phyloP scores from a whole-genome alignment of 1,140 invertebrate genomes.

The Proales similis region DNA sequence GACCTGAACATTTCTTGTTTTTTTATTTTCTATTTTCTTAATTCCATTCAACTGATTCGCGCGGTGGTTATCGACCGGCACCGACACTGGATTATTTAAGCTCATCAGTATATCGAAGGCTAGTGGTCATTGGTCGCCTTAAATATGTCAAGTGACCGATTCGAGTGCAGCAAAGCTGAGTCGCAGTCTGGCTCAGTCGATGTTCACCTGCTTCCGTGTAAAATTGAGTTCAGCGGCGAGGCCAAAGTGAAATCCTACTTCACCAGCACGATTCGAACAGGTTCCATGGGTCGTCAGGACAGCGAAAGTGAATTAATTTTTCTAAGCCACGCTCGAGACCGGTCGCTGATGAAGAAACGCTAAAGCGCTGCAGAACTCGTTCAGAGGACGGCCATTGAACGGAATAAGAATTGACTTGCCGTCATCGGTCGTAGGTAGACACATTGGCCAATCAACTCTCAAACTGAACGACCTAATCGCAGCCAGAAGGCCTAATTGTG shows the following conservation, averaged over 20 bases:
- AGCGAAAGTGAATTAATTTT: neutral
- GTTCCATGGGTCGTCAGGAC: neutral
- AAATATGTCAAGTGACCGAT: no score
- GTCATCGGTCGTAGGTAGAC: neutral
- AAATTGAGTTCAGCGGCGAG: constrained; percentile 20
- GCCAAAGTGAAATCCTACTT: constrained; percentile 30
- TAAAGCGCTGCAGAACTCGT: constrained; percentile 13
- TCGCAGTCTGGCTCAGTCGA: no score
- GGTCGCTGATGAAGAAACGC: neutral
- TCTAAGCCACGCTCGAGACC: neutral
- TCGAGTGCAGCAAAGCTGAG: no score
- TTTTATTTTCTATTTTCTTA: neutral
- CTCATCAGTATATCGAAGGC: no score
- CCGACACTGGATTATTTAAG: no score
- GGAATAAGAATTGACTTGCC: constrained; percentile 1
- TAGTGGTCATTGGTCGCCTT: no score
- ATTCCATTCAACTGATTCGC: neutral
- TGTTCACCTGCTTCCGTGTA: constrained; percentile 27
- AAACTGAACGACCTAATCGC: no score
- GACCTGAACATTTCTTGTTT: neutral
- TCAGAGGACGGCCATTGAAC: constrained; percentile 23
- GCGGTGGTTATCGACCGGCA: no score
- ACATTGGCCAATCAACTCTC: neutral
- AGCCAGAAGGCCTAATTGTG: constrained; percentile 29
- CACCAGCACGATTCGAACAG: neutral